Evolutionary conservation across 1,140 invertebrate species (phyloP), one percentile per base, ranked within the genome.

Genomic region (Ceratosolen fusciceps): DNA sequence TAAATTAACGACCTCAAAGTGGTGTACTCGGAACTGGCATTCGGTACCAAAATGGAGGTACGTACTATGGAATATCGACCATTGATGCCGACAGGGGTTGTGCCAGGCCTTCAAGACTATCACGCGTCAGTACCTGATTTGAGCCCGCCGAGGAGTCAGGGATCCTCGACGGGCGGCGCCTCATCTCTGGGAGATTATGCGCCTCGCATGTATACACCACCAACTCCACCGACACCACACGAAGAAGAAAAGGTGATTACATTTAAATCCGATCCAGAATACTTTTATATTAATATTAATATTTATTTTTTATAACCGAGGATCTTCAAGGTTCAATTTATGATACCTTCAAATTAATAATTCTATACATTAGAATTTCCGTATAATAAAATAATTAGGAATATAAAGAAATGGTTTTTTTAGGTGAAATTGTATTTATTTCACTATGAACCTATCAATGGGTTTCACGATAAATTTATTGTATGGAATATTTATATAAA

Each of bases 181-280:
- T 90, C 89, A 81, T 89, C 89, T 34, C 83, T 90, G 79, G 89
- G 89, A 31, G 89, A 90, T 79, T 90, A 90, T 83, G 89, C 86
- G 84, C 89, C 89, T 37, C 86, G 89, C 80, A 90, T 90, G 89
- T 90, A 90, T 83, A 90, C 89, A 60, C 89, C 89, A 68, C 89
- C 89, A 80, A 90, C 89, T 34, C 89, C 89, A 31, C 89, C 89
- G 67, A 90, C 89, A 62, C 89, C 89, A 67, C 88, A 90, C 83
- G 89, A 90, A 72, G 89, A 90, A 80, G 89, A 89, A 71, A 90
- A 90, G 89, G 89, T 90, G 89, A 60, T 34, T 58, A 77, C n/a
- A 52, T 24, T 8, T 3, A 43, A 3, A 43, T 14, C 21, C 49
- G 49, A 16, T 21, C 49, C 19, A 52, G 5, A 58, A 58, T 1